These are phyloP conservation scores for Drosophila pachea DNA, from an alignment of 1,140 invertebrate species.

Conservation along the genomic window DNA sequence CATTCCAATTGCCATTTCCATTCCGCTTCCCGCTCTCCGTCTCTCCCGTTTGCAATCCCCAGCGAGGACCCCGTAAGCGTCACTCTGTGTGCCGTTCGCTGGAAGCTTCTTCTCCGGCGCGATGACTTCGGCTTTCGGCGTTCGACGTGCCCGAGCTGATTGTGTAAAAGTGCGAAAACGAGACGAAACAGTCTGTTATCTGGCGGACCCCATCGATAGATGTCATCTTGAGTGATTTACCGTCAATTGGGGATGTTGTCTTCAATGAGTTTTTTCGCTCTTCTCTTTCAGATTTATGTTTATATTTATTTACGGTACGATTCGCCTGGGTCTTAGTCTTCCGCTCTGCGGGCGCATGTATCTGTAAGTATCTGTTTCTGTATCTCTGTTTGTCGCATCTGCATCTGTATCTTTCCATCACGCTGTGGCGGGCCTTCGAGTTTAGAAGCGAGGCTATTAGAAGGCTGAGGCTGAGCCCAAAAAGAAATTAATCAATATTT, in stretches of 20 bases:
- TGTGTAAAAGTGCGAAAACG: constrained; percentile 74
- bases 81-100: constrained; percentile 21
- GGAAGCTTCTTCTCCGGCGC: constrained; percentile 27
- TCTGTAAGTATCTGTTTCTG: constrained; percentile 37
- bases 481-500: constrained; percentile 68
- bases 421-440: constrained; percentile 11
- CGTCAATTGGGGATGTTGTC: constrained; percentile 77
- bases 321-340: constrained; percentile 40
- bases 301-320: constrained; percentile 69
- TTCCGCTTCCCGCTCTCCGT: constrained; percentile 9
- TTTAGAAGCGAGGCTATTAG: constrained; percentile 52
- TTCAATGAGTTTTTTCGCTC: constrained; percentile 64
- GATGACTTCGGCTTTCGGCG: constrained; percentile 33
- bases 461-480: constrained; percentile 19
- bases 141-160: constrained; percentile 46
- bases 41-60: constrained; percentile 17
- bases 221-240: constrained; percentile 78
- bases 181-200: constrained; percentile 70
- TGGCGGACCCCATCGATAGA: constrained; percentile 72
- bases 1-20: constrained; percentile 1
- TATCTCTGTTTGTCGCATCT: constrained; percentile 42
- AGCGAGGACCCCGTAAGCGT: constrained; percentile 19
- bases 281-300: constrained; percentile 63
- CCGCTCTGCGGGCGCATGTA: constrained; percentile 28
- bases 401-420: constrained; percentile 30